Percentiles rank a stretch among this genome's conserved stretches.
phyloP scores from a whole-genome alignment of 2,797 vertebrate species.

The Eospalax fontanierii region DNA sequence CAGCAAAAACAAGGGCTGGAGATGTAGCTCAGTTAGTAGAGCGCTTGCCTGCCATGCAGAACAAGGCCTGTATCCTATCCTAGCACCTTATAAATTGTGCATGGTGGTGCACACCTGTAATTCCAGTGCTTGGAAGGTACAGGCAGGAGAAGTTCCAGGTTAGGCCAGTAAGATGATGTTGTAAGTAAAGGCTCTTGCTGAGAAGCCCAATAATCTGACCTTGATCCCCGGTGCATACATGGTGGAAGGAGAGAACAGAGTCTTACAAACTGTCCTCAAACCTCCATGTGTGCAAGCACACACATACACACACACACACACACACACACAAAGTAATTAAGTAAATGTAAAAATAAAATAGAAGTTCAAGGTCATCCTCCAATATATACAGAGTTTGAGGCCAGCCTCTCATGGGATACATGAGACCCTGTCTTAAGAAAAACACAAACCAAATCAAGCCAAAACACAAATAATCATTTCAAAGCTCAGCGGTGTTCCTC shows the following conservation, averaged over 20 bases:
- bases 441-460: too few relatives aligned
- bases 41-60: background rate
- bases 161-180: background rate
- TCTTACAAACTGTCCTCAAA: background rate
- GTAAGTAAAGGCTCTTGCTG: background rate
- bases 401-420: background rate
- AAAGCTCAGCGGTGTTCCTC: background rate
- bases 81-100: background rate
- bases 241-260: background rate
- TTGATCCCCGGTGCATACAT: background rate
- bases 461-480: background rate
- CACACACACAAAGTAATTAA: background rate
- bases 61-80: background rate
- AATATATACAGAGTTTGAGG: too few relatives aligned
- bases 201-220: background rate
- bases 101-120: background rate
- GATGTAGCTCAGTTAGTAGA: background rate
- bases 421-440: background rate
- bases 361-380: background rate
- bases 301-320: background rate
- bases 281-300: background rate
- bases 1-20: background rate
- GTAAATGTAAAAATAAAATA: background rate
- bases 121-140: background rate
- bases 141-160: background rate